Evolutionary conservation across 2,797 vertebrate genomes (phyloP).

Genomic region (Nannoperca obscura): DNA sequence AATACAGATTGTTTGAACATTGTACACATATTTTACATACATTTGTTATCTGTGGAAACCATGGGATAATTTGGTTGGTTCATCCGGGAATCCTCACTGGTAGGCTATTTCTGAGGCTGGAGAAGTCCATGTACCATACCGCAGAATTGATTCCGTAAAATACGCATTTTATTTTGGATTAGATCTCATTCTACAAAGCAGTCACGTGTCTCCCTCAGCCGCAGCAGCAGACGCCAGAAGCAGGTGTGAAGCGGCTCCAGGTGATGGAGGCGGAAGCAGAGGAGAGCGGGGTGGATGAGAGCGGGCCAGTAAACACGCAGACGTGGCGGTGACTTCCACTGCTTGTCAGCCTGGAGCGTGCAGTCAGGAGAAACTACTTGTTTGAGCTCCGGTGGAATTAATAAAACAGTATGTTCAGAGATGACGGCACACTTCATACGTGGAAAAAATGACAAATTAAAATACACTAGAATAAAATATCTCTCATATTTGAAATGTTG

Average conservation of each 20-base stretch:
- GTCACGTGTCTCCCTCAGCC: too few species aligned
- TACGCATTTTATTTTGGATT: neutral
- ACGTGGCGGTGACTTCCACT: neutral
- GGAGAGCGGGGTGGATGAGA: neutral
- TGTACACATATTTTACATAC: neutral
- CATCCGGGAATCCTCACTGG: neutral
- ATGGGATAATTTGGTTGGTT: neutral
- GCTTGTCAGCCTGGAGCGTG: neutral
- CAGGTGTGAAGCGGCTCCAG: constrained; percentile 30
- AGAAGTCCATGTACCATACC: accelerated
- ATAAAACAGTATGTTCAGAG: neutral
- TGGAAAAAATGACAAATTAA: too few species aligned
- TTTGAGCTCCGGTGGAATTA: neutral
- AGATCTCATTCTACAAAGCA: neutral
- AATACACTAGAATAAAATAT: neutral
- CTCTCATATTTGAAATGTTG: neutral
- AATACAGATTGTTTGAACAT: neutral
- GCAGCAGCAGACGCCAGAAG: neutral
- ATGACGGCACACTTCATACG: neutral
- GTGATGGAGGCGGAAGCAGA: constrained; percentile 24
- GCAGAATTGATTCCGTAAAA: neutral
- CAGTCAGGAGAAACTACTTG: neutral
- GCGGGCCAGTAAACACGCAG: neutral
- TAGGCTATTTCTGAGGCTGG: too few species aligned
- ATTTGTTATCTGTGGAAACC: neutral